Evolutionary conservation across 2,888 invertebrate species (phyloP).

Genomic region (Crepidodera aurea): DNA sequence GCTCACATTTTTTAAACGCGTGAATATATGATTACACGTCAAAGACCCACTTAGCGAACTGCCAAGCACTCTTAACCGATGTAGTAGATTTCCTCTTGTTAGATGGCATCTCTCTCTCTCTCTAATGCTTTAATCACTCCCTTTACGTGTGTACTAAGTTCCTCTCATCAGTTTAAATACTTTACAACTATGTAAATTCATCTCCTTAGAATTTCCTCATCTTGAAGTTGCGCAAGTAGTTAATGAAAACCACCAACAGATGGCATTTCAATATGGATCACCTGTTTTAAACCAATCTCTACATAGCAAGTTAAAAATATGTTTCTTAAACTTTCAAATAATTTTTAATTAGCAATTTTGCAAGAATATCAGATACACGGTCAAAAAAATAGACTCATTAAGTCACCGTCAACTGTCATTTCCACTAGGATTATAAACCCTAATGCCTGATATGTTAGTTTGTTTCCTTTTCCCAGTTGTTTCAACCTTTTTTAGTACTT

Average conservation of each 20-base stretch:
- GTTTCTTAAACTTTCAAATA: too few species aligned
- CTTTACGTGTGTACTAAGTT: conserved; percentile 22
- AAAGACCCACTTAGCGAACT: conserved; percentile 6
- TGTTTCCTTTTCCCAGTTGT: too few species aligned
- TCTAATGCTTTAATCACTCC: conserved; percentile 25
- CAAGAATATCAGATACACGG: too few species aligned
- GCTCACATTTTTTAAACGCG: neutral
- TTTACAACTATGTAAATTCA: conserved; percentile 28
- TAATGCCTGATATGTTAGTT: too few species aligned
- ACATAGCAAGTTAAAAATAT: too few species aligned
- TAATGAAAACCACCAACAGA: conserved; percentile 15
- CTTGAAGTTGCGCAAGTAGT: conserved; percentile 1
- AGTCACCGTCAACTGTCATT: too few species aligned
- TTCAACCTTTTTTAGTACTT: too few species aligned
- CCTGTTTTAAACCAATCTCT: too few species aligned
- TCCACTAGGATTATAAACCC: too few species aligned
- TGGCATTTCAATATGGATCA: neutral
- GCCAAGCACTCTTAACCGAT: neutral
- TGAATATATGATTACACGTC: conserved; percentile 2
- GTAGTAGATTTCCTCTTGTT: conserved; percentile 6
- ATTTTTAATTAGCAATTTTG: too few species aligned
- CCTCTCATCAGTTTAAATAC: conserved; percentile 20
- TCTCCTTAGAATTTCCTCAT: conserved; percentile 11
- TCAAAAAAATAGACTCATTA: too few species aligned
- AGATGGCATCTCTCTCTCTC: conserved; percentile 4